These are phyloP conservation scores for Bradypus variegatus DNA, from an alignment of 2,797 vertebrate species.

Conservation along the genomic window DNA sequence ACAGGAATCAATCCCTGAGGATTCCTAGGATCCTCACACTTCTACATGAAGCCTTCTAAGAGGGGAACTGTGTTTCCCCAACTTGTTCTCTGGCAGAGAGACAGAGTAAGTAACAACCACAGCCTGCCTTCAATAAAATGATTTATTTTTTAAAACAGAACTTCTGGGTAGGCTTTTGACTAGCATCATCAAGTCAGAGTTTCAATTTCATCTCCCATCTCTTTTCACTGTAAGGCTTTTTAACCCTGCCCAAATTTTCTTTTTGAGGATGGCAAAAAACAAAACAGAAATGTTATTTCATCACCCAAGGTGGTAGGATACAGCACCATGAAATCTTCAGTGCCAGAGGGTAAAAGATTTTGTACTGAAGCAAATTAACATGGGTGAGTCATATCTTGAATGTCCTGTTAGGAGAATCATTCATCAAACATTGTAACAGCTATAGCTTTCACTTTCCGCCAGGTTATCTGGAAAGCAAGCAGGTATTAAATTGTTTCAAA, in stretches of 20 bases:
- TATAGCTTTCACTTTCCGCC: conserved; percentile 70
- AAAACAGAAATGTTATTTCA: conserved; percentile 63
- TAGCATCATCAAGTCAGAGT: conserved; percentile 58
- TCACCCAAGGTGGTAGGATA: conserved; percentile 67
- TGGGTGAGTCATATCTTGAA: conserved; percentile 77
- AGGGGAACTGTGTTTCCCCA: conserved; percentile 53
- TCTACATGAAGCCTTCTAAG: conserved; percentile 62
- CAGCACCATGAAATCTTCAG: conserved; percentile 70
- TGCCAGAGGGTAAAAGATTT: conserved; percentile 78
- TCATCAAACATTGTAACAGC: conserved; percentile 72
- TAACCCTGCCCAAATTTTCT: conserved; percentile 38
- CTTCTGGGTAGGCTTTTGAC: conserved; percentile 47
- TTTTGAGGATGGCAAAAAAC: conserved; percentile 58
- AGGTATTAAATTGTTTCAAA: conserved; percentile 61
- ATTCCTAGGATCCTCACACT: conserved; percentile 49
- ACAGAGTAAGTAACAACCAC: conserved; percentile 63
- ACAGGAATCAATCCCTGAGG: conserved; percentile 45
- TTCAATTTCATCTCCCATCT: conserved; percentile 38
- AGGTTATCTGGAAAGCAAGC: conserved; percentile 61
- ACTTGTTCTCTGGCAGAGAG: conserved; percentile 47
- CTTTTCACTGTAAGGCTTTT: conserved; percentile 29
- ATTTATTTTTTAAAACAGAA: conserved; percentile 41
- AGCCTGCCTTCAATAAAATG: conserved; percentile 54
- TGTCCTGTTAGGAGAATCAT: conserved; percentile 71
- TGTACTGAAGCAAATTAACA: conserved; percentile 77